These are phyloP conservation scores for Mystacides longicornis DNA, from an alignment of 2,888 invertebrate genomes.

Conservation along the genomic window DNA sequence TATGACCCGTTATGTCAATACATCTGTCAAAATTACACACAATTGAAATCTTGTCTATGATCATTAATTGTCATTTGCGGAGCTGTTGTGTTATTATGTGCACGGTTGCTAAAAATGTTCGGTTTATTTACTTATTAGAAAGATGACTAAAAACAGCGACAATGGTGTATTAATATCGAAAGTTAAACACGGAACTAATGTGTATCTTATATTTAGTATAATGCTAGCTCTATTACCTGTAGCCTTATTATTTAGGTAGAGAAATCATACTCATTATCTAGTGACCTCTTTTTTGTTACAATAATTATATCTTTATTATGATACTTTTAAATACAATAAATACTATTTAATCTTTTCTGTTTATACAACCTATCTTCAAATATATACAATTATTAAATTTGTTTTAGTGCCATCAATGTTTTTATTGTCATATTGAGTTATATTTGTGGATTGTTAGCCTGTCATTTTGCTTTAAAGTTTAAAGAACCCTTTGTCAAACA, in stretches of 20 bases:
- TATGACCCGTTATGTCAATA: no score
- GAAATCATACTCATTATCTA: slow-evolving; percentile 7
- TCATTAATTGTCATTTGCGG: no score
- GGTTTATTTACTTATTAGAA: slow-evolving; percentile 14
- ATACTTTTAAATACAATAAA: no score
- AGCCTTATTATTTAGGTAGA: slow-evolving; percentile 22
- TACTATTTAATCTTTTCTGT: background rate
- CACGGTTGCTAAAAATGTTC: slow-evolving; percentile 14
- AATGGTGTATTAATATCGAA: slow-evolving; percentile 9
- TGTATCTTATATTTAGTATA: slow-evolving; percentile 13
- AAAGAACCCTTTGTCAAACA: slow-evolving; percentile 11
- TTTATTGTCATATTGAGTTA: slow-evolving; percentile 34
- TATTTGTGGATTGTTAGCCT: slow-evolving; percentile 36
- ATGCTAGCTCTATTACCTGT: slow-evolving; percentile 12
- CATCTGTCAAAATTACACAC: no score
- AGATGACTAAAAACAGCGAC: slow-evolving; percentile 20
- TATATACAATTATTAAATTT: background rate
- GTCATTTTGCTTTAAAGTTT: slow-evolving; percentile 37
- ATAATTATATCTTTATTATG: no score
- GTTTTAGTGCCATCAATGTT: slow-evolving; percentile 36
- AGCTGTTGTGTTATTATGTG: no score
- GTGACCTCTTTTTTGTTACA: slow-evolving; percentile 11
- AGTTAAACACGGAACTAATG: slow-evolving; percentile 9
- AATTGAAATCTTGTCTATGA: no score
- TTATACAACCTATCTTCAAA: background rate